Conservation (phyloP, 1,140 invertebrate genomes). For the Euura saliciscinereae region DNA sequence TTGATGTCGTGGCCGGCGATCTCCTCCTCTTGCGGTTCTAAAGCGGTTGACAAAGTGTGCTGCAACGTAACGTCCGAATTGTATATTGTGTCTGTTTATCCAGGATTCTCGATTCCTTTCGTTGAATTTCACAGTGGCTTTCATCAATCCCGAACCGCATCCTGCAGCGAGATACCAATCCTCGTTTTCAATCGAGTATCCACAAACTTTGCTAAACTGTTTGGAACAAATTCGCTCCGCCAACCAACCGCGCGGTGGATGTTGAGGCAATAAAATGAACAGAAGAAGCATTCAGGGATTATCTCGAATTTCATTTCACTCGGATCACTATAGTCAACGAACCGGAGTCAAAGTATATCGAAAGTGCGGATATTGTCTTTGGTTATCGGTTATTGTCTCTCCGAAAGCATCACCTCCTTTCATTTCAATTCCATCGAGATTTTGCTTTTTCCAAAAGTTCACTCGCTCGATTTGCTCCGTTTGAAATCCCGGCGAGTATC, state of each 20-base stretch:
- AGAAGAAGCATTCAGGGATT: background rate
- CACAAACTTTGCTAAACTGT: background rate
- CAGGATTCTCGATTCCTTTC: background rate
- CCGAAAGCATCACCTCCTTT: background rate
- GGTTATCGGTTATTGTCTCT: background rate
- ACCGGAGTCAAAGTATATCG: background rate
- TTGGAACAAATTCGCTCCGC: background rate
- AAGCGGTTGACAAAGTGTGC: background rate
- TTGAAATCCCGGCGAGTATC: background rate
- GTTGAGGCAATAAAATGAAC: background rate
- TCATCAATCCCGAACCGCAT: background rate
- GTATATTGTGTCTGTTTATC: background rate
- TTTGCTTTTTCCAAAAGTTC: background rate
- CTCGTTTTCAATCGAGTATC: no score
- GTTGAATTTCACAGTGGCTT: background rate
- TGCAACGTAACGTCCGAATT: background rate
- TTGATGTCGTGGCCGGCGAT: slow-evolving; percentile 1
- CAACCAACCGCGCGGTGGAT: no score
- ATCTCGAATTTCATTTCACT: background rate
- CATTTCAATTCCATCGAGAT: background rate
- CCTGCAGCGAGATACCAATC: no score
- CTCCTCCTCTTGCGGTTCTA: background rate
- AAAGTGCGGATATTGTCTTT: background rate
- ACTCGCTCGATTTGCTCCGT: background rate
- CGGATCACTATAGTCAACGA: background rate